Base-by-base conservation (phyloP, 2,888 invertebrate species). In the Barypeithes pellucidus region DNA sequence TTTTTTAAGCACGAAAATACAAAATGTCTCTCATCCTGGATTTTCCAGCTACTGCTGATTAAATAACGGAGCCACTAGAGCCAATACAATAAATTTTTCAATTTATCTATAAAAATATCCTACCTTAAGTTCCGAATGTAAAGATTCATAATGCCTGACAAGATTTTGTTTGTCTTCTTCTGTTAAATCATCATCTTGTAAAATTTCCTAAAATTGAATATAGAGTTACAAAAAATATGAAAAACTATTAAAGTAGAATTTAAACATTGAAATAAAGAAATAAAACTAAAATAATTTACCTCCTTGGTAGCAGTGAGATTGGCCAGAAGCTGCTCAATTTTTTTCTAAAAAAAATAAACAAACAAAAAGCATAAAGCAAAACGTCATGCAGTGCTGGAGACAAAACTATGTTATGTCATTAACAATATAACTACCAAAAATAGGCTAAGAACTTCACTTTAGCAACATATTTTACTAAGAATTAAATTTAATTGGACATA, bases 101-200 rank as follows among this genome's bases (percentile, higher is more conserved):
- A n/a, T n/a, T n/a, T n/a, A n/a, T n/a, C n/a, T 29, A 1, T 39
- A n/a, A 39, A n/a, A n/a, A 67, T 43, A 43, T 33, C 80, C 90
- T 91, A 85, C 94, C 90, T 87, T 90, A 82, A 92, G 87, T 86
- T 93, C 92, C 1, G 90, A 89, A 81, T 90, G 91, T 72, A 94
- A 85, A 22, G 92, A 90, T 12, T 91, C 91, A 87, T 95, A 95
- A 84, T 94, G 93, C 78, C 94, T 91, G 3, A 89, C 88, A 45
- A 92, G 86, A 77, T 90, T 88, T 66, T 88, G 88, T 57, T 90
- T 90, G 81, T 94, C 93, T 63, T 90, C 90, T 18, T 92, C 91
- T 82, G 91, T 84, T 74, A 86, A 80, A 65, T 81, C 80, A 61
- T 83, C 80, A 75, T 79, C 79, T 61, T 84, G 81, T 11, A 80